Conservation (phyloP, 2,888 invertebrate species). For the Microdon myrmicae region DNA sequence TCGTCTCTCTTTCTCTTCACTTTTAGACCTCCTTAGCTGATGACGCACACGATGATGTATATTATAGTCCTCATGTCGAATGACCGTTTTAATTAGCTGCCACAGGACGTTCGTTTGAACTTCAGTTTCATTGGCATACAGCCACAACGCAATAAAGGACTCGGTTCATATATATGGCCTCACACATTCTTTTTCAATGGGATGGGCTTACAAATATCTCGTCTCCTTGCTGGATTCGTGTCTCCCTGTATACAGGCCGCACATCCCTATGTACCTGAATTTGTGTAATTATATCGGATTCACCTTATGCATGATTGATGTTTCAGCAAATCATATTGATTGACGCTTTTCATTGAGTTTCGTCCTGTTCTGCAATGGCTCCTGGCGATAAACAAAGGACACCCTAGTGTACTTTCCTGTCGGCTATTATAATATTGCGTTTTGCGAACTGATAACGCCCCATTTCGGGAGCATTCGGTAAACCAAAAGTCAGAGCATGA, state of each 20-base stretch:
- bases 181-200: too few relatives aligned
- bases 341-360: slow-evolving; percentile 44
- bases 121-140: slow-evolving; percentile 49
- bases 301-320: slow-evolving; percentile 50
- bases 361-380: slow-evolving; percentile 5
- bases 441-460: slow-evolving; percentile 6
- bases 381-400: slow-evolving; percentile 7
- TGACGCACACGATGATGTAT: not conserved
- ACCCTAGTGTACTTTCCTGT: not conserved
- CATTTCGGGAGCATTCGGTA: not conserved
- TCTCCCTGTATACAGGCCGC: too few relatives aligned
- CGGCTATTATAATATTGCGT: slow-evolving; percentile 8
- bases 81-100: slow-evolving; percentile 68
- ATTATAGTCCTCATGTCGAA: slow-evolving; percentile 59
- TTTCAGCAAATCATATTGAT: slow-evolving; percentile 51
- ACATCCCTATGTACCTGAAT: too few relatives aligned
- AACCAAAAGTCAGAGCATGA: slow-evolving; percentile 24
- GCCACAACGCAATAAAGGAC: slow-evolving; percentile 39
- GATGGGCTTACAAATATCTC: too few relatives aligned
- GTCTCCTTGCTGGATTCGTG: too few relatives aligned
- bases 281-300: slow-evolving; percentile 47
- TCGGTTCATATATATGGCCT: too few relatives aligned
- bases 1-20: slow-evolving; percentile 13
- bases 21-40: slow-evolving; percentile 23
- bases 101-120: slow-evolving; percentile 64